Evolutionary conservation across 2,113 vertebrate species (phyloP).

Genomic region (human (Homo sapiens)): DNA sequence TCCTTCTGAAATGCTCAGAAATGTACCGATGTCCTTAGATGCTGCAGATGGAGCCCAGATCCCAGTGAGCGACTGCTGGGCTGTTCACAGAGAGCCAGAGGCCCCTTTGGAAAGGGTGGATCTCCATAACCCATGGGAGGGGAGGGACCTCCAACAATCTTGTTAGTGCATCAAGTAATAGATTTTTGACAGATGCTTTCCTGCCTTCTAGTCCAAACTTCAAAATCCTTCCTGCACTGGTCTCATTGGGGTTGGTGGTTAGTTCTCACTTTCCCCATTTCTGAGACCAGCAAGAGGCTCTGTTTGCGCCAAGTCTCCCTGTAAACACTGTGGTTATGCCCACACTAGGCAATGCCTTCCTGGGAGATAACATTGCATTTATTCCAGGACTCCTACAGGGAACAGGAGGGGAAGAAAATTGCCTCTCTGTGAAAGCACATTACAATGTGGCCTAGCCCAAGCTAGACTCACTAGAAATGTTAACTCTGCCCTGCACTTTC

Average conservation of each 20-base stretch:
- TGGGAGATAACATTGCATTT: neutral
- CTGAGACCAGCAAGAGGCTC: slow-evolving; percentile 53
- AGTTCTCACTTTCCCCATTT: slow-evolving; percentile 57
- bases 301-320: slow-evolving; percentile 41
- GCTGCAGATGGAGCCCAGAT: neutral
- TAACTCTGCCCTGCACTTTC: neutral
- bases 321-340: neutral
- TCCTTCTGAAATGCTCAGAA: neutral
- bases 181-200: neutral
- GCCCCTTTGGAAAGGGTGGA: neutral
- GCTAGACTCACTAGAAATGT: neutral
- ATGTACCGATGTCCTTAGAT: neutral
- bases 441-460: neutral
- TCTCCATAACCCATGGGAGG: neutral
- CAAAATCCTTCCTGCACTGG: neutral
- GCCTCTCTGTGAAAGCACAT: neutral
- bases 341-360: neutral
- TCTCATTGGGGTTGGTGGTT: slow-evolving; percentile 53
- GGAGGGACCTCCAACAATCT: neutral
- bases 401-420: neutral
- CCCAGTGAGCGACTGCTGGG: neutral
- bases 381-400: neutral
- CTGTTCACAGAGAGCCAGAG: neutral
- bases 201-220: slow-evolving; percentile 15
- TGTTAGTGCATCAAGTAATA: neutral